Evolutionary conservation across 2,113 vertebrate species (phyloP).

Genomic region (Ictidomys tridecemlineatus): DNA sequence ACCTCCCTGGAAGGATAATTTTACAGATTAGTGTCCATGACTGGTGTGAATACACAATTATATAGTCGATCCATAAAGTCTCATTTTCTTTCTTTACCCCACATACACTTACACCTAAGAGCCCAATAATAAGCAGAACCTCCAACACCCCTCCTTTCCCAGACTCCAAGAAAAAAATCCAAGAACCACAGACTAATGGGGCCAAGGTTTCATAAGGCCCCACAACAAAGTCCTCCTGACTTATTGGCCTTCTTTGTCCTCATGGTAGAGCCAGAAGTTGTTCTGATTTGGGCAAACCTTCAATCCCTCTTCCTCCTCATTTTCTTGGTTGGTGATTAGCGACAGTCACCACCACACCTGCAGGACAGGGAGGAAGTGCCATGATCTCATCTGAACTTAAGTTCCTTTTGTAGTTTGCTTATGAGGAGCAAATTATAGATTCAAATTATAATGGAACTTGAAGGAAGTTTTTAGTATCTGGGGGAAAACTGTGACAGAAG

Average conservation of each 20-base stretch:
- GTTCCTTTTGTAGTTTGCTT: conserved; percentile 50
- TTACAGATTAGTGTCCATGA: background rate
- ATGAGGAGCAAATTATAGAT: conserved; percentile 57
- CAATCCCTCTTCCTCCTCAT: background rate
- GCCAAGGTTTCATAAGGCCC: background rate
- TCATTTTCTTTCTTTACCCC: background rate
- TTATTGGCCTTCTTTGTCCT: background rate
- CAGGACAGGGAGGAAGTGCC: background rate
- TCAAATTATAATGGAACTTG: conserved; percentile 63
- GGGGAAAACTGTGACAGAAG: conserved; percentile 70
- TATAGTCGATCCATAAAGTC: background rate
- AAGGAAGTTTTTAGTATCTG: conserved; percentile 72
- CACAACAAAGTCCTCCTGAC: background rate
- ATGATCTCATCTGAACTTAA: conserved; percentile 17
- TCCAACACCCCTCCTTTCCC: background rate
- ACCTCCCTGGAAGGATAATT: background rate
- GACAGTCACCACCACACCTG: background rate
- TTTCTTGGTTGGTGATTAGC: background rate
- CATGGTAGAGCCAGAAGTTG: background rate
- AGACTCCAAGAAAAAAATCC: background rate
- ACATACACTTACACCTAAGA: background rate
- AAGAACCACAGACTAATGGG: background rate
- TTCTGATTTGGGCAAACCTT: background rate
- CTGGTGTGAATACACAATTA: background rate
- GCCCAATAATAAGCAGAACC: background rate